Evolutionary conservation across 2,113 vertebrate species (phyloP).

Genomic region (Halcyon senegalensis): DNA sequence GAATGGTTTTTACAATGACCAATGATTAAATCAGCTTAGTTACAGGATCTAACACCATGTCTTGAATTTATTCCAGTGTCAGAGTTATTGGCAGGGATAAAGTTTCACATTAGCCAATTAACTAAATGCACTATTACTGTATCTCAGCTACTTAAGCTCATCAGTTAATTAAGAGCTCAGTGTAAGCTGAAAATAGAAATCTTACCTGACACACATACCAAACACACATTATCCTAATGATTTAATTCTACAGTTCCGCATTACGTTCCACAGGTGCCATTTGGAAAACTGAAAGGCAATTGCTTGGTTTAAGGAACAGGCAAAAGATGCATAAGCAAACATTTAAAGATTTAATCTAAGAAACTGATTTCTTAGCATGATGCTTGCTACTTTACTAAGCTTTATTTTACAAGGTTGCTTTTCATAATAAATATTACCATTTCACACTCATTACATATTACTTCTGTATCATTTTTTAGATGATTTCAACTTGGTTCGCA

Average conservation of each 20-base stretch:
- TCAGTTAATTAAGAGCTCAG: slow-evolving; percentile 70
- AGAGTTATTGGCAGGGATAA: slow-evolving; percentile 57
- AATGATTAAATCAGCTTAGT: slow-evolving; percentile 29
- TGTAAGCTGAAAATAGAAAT: slow-evolving; percentile 58
- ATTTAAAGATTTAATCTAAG: neutral
- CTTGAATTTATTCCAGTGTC: slow-evolving; percentile 59
- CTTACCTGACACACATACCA: slow-evolving; percentile 55
- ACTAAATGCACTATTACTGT: slow-evolving; percentile 64
- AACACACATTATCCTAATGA: slow-evolving; percentile 48
- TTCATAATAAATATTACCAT: neutral
- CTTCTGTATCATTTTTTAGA: neutral
- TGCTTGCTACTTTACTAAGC: neutral
- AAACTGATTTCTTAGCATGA: neutral
- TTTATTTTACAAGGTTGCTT: neutral
- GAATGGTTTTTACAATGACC: slow-evolving; percentile 22
- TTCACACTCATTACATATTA: neutral
- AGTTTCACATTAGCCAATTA: slow-evolving; percentile 68
- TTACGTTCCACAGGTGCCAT: neutral
- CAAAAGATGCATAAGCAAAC: neutral
- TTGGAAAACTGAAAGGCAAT: neutral
- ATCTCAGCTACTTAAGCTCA: slow-evolving; percentile 67
- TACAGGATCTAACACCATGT: slow-evolving; percentile 8
- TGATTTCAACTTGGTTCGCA: neutral
- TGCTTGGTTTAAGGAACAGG: neutral
- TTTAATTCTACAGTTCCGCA: slow-evolving; percentile 2